These are phyloP conservation scores for Meteorus cinctellus DNA, from an alignment of 2,888 invertebrate species.

Conservation along the genomic window DNA sequence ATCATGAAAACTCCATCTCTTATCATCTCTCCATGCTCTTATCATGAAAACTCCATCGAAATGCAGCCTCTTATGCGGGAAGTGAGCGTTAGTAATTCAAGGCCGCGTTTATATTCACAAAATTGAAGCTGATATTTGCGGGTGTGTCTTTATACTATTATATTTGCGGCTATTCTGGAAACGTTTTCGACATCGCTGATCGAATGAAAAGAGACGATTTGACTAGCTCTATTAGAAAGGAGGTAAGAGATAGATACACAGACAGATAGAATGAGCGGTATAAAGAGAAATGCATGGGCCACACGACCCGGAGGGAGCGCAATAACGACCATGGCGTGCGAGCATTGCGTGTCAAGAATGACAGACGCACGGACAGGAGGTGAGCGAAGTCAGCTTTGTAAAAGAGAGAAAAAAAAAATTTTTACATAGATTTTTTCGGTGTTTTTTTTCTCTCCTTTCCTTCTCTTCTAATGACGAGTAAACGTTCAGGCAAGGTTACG, in stretches of 20 bases:
- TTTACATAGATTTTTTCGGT: constrained; percentile 10
- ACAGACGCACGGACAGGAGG: constrained; percentile 69
- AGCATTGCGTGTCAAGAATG: constrained; percentile 68
- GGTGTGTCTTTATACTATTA: not conserved
- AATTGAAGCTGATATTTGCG: too few relatives aligned
- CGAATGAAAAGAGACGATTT: not conserved
- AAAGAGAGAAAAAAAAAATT: constrained; percentile 31
- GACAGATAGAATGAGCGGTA: constrained; percentile 3
- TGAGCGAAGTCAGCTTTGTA: constrained; percentile 57
- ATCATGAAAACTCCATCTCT: constrained; percentile 33
- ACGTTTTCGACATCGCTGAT: not conserved
- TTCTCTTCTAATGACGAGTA: constrained; percentile 1
- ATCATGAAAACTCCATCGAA: constrained; percentile 33
- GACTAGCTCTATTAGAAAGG: not conserved
- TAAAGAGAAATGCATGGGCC: constrained; percentile 32
- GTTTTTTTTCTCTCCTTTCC: not conserved
- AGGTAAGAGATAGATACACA: constrained; percentile 1
- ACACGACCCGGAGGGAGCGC: constrained; percentile 56
- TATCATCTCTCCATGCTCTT: too few relatives aligned
- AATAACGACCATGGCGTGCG: constrained; percentile 66
- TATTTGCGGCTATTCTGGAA: not conserved
- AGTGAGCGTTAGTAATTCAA: constrained; percentile 25
- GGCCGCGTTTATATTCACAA: not conserved
- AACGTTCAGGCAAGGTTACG: constrained; percentile 23
- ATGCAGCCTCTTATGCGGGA: constrained; percentile 28